phyloP scores from a whole-genome alignment of 2,113 vertebrate species.

The Prinia subflava region DNA sequence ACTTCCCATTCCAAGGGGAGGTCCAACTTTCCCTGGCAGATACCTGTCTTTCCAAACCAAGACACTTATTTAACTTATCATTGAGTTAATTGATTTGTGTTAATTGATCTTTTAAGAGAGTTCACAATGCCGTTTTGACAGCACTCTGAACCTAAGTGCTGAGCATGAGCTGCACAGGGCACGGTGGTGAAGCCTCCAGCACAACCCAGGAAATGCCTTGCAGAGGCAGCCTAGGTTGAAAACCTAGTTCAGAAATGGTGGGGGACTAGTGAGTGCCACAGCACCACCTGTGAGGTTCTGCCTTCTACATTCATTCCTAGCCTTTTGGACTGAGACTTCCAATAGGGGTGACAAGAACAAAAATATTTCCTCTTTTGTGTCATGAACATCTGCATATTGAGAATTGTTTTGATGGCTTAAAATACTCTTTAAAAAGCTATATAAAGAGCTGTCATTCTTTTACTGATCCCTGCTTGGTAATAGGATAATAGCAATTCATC shows the following conservation, averaged over 20 bases:
- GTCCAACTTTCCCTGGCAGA: too few species aligned
- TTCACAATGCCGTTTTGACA: background rate
- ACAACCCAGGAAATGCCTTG: background rate
- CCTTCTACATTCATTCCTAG: background rate
- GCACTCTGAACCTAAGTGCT: background rate
- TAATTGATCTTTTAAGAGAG: background rate
- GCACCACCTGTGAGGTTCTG: background rate
- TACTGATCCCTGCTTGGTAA: background rate
- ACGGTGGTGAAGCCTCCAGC: fast-evolving
- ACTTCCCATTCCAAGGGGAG: too few species aligned
- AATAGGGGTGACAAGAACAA: background rate
- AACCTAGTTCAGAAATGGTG: background rate
- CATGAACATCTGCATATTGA: background rate
- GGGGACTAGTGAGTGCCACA: background rate
- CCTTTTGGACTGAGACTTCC: background rate
- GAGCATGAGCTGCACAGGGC: background rate
- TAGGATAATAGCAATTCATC: background rate
- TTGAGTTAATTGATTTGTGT: background rate
- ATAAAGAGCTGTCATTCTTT: background rate
- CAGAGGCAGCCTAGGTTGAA: background rate
- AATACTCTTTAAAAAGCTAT: background rate
- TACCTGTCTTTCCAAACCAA: too few species aligned
- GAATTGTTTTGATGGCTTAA: background rate
- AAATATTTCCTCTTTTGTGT: background rate
- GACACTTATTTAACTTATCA: background rate